phyloP scores from a whole-genome alignment of 2,113 vertebrate genomes.

The Oncorhynchus tshawytscha region DNA sequence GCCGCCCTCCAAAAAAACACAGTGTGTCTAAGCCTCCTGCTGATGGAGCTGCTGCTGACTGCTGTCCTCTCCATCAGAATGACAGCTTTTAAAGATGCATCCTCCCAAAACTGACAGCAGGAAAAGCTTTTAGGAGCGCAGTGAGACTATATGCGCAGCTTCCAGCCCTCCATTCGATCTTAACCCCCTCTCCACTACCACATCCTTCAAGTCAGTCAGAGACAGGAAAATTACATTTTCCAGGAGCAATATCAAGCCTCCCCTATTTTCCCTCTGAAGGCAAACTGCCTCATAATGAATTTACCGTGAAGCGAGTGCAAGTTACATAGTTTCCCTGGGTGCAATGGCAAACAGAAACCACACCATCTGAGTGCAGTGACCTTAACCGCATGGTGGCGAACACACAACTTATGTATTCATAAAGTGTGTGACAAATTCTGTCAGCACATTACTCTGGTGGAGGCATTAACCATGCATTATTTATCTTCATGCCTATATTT shows the following conservation, averaged over 20 bases:
- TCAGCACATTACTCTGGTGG: conserved; percentile 53
- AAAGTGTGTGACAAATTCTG: conserved; percentile 57
- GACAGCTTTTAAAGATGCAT: conserved; percentile 33
- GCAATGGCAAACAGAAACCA: conserved; percentile 12
- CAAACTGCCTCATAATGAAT: conserved; percentile 49
- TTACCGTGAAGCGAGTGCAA: conserved; percentile 36
- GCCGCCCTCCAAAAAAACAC: not conserved
- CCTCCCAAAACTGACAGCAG: conserved; percentile 21
- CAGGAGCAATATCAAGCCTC: conserved; percentile 32
- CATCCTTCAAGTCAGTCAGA: conserved; percentile 2
- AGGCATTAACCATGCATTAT: conserved; percentile 56
- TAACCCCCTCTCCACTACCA: not conserved
- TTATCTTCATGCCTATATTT: conserved; percentile 46
- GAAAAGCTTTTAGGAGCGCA: conserved; percentile 11
- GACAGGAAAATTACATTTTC: conserved; percentile 17
- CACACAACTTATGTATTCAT: conserved; percentile 46
- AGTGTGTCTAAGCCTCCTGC: conserved; percentile 8
- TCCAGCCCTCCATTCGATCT: not conserved
- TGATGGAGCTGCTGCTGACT: conserved; percentile 8
- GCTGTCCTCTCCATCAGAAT: conserved; percentile 35
- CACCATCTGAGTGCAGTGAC: conserved; percentile 25
- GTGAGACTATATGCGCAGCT: not conserved
- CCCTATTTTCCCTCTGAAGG: conserved; percentile 29
- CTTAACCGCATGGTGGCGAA: not conserved
- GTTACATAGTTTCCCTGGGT: conserved; percentile 43